Percentiles rank a stretch among this genome's conserved stretches.
Evolutionary conservation across 2,113 vertebrate genomes (phyloP).

Genomic region (Cyanoliseus patagonus): DNA sequence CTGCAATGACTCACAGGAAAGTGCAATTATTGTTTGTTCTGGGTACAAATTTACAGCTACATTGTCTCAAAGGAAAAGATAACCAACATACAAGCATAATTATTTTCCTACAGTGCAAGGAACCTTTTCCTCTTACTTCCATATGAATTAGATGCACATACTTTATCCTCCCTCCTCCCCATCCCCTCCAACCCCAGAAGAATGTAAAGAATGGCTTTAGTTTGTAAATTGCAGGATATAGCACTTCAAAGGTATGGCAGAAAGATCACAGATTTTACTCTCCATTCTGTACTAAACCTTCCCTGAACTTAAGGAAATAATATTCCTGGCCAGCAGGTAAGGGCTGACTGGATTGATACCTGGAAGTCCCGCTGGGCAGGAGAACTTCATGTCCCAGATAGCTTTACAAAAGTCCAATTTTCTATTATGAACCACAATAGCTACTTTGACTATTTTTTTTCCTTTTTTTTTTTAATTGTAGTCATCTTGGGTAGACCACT

Average conservation of each 20-base stretch:
- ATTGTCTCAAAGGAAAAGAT: not conserved
- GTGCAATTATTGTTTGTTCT: not conserved
- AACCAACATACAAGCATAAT: not conserved
- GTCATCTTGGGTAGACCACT: not conserved
- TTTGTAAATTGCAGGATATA: not conserved
- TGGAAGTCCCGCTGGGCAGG: not conserved
- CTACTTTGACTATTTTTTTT: not conserved
- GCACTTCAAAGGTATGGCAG: not conserved
- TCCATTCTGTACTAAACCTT: not conserved
- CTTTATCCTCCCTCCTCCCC: not conserved
- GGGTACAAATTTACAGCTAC: not conserved
- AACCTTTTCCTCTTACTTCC: not conserved
- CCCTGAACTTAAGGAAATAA: not conserved
- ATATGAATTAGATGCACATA: not conserved
- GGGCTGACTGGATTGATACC: not conserved
- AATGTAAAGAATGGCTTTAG: not conserved
- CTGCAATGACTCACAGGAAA: not conserved
- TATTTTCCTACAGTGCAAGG: not conserved
- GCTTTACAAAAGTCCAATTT: not conserved
- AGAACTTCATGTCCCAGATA: not conserved
- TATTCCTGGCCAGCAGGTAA: not conserved
- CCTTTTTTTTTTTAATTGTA: not conserved
- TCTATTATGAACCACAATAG: not conserved
- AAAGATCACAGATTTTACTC: not conserved
- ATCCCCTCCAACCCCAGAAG: not conserved